Conservation (phyloP, 2,797 vertebrate species). For the Carapus acus region DNA sequence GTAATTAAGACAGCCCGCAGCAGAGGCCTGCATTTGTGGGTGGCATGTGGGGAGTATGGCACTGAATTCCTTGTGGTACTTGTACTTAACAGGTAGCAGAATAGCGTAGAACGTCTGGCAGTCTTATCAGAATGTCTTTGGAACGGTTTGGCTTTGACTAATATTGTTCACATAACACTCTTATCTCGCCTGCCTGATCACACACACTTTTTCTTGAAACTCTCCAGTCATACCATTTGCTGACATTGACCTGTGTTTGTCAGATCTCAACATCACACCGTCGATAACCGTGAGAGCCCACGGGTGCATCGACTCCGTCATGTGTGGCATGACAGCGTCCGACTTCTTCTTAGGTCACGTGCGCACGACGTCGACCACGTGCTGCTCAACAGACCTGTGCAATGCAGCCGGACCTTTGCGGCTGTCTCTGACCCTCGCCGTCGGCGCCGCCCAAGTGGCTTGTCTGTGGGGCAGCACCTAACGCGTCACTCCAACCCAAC, state of each 20-base stretch:
- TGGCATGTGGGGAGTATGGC: too few relatives aligned
- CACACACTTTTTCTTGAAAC: too few relatives aligned
- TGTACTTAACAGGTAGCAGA: too few relatives aligned
- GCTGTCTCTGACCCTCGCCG: slow-evolving; percentile 37
- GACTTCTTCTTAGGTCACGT: slow-evolving; percentile 7
- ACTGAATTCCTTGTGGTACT: too few relatives aligned
- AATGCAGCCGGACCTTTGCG: slow-evolving; percentile 48
- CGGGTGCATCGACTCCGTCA: slow-evolving; percentile 47
- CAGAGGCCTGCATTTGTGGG: too few relatives aligned
- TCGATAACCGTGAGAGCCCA: slow-evolving; percentile 2
- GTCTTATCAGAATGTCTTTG: too few relatives aligned
- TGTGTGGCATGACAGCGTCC: slow-evolving; percentile 28
- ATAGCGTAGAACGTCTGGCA: too few relatives aligned
- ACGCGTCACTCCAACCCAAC: background rate
- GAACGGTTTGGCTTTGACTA: too few relatives aligned
- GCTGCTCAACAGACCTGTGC: slow-evolving; percentile 50
- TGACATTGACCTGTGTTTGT: background rate
- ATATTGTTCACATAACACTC: too few relatives aligned
- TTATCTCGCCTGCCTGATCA: too few relatives aligned
- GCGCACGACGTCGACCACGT: slow-evolving; percentile 28
- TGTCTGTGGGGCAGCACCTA: slow-evolving; percentile 36
- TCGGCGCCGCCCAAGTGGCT: slow-evolving; percentile 38
- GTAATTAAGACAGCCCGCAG: too few relatives aligned
- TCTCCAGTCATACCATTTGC: too few relatives aligned
- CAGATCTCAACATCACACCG: slow-evolving; percentile 39